These are phyloP conservation scores for Thermophis baileyi DNA, from an alignment of 2,113 vertebrate genomes.

Conservation along the genomic window DNA sequence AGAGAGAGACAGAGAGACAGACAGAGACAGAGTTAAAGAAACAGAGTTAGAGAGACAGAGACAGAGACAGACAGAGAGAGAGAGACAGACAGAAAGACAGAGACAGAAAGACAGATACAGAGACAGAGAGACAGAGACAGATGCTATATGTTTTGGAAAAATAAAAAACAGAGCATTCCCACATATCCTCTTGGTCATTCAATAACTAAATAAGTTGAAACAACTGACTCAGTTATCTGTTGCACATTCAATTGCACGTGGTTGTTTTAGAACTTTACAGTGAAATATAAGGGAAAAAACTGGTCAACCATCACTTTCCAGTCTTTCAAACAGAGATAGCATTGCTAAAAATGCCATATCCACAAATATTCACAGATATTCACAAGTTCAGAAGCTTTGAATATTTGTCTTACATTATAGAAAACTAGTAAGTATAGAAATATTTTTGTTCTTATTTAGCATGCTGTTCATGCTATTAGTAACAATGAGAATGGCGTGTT, in stretches of 20 bases:
- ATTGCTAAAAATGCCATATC: not conserved
- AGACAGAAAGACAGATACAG: too few relatives aligned
- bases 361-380: not conserved
- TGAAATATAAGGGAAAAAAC: not conserved
- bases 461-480: not conserved
- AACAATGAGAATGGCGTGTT: not conserved
- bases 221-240: not conserved
- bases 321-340: not conserved
- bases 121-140: not conserved
- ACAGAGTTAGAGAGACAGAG: too few relatives aligned
- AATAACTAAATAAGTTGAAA: not conserved
- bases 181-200: not conserved
- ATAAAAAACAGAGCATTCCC: not conserved
- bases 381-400: not conserved
- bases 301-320: not conserved
- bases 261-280: not conserved
- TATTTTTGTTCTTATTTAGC: not conserved
- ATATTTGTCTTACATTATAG: not conserved
- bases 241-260: too few relatives aligned
- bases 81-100: not conserved
- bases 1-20: too few relatives aligned
- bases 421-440: not conserved
- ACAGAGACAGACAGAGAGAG: too few relatives aligned
- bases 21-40: too few relatives aligned
- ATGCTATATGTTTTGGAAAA: not conserved